A percentile compares a stretch with the other conserved stretches of the same genome.
Conservation (phyloP, 2,888 invertebrate species). For the Trachelus iudaicus region DNA sequence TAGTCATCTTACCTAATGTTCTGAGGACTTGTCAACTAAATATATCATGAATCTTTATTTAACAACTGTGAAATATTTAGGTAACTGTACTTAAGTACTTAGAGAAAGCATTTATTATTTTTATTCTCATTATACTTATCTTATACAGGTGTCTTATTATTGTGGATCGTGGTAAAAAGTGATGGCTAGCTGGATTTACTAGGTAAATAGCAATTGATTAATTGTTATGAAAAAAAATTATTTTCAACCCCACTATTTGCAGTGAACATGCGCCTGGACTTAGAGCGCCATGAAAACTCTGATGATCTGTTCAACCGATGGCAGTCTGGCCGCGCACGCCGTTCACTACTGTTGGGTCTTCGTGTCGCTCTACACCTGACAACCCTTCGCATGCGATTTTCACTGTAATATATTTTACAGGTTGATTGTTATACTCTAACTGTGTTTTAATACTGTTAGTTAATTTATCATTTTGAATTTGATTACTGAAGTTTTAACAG, state of each 20-base stretch:
- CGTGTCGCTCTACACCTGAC: constrained; percentile 9
- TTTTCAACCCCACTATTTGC: not conserved
- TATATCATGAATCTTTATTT: not conserved
- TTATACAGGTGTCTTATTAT: not conserved
- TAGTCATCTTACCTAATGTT: not conserved
- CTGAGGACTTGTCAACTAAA: not conserved
- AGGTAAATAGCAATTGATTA: not conserved
- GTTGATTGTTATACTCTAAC: not conserved
- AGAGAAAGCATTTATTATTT: not conserved
- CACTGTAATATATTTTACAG: not conserved
- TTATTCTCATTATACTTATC: not conserved
- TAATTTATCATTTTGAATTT: not conserved
- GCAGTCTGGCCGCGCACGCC: constrained; percentile 58
- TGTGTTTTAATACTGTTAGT: not conserved
- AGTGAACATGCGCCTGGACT: not conserved
- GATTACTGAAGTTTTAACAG: constrained; percentile 2
- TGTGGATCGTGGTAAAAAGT: not conserved
- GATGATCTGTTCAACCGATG: constrained; percentile 26
- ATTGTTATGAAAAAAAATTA: not conserved
- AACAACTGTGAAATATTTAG: not conserved
- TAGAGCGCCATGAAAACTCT: not conserved
- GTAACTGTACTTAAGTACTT: not conserved
- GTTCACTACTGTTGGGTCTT: constrained; percentile 46
- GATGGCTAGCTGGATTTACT: not conserved
- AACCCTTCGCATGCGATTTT: constrained; percentile 9